Conservation (phyloP, 2,113 vertebrate genomes). For the Gallinago paraguaiae region DNA sequence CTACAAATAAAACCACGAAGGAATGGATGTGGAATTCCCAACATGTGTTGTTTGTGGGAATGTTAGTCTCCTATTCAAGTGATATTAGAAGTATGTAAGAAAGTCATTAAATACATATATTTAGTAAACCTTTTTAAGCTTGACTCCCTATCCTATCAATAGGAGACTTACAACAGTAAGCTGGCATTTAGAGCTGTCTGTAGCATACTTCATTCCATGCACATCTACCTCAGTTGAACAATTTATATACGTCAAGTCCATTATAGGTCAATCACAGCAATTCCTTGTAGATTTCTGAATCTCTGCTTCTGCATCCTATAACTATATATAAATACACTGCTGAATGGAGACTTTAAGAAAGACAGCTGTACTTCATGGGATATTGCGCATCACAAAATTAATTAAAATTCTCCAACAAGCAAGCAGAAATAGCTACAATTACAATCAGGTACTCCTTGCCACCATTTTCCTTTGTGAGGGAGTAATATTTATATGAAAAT, state of each 20-base stretch:
- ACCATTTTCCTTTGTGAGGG: not conserved
- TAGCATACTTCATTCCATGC: not conserved
- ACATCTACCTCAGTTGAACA: not conserved
- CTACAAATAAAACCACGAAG: constrained; percentile 19
- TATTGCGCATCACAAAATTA: not conserved
- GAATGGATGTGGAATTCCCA: constrained; percentile 33
- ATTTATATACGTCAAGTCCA: not conserved
- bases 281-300: not conserved
- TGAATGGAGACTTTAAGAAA: not conserved
- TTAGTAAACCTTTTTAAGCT: constrained; percentile 12
- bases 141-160: not conserved
- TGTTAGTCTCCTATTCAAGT: constrained; percentile 6
- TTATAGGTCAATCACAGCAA: not conserved
- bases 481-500: not conserved
- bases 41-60: constrained; percentile 8
- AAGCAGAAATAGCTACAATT: not conserved
- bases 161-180: not conserved
- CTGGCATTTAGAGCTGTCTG: constrained; percentile 1
- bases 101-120: constrained; percentile 12
- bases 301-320: not conserved
- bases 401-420: not conserved
- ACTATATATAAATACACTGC: not conserved
- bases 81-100: not conserved
- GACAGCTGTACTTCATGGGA: not conserved
- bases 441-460: not conserved